Conservation (phyloP, 2,797 vertebrate species). For the Intellagama lesueurii region DNA sequence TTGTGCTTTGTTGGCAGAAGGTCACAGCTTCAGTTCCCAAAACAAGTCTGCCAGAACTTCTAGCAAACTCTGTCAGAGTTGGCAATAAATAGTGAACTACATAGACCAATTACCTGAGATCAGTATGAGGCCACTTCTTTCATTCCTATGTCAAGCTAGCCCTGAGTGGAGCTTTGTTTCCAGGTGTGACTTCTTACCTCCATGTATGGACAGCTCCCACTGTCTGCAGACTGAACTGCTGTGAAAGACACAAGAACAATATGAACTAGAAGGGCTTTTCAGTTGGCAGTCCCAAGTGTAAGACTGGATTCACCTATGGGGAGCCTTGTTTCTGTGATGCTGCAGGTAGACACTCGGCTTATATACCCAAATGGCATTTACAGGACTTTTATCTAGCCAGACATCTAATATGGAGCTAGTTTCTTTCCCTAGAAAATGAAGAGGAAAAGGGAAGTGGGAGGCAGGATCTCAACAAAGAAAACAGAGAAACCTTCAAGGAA, state of each 20-base stretch:
- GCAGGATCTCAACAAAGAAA: conserved; percentile 22
- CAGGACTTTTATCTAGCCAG: conserved; percentile 1
- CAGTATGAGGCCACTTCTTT: no score
- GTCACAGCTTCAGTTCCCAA: no score
- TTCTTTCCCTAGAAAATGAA: not conserved
- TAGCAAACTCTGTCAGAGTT: no score
- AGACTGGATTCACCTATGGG: not conserved
- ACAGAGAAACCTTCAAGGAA: conserved; percentile 14
- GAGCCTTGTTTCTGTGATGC: rapidly evolving
- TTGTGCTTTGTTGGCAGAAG: no score
- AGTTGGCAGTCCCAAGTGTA: not conserved
- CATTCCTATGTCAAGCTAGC: not conserved
- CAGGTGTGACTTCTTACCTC: no score
- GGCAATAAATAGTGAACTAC: no score
- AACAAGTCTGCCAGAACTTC: no score
- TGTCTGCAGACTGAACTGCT: not conserved
- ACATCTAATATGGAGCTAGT: not conserved
- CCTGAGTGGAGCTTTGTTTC: not conserved
- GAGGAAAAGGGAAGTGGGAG: not conserved
- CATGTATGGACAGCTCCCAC: not conserved
- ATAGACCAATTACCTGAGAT: no score
- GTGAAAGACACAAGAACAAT: conserved; percentile 13
- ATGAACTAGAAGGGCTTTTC: not conserved
- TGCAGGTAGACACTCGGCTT: not conserved
- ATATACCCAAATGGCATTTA: not conserved